These are phyloP conservation scores for Congeria kusceri DNA, from an alignment of 2,888 invertebrate species.

Conservation along the genomic window DNA sequence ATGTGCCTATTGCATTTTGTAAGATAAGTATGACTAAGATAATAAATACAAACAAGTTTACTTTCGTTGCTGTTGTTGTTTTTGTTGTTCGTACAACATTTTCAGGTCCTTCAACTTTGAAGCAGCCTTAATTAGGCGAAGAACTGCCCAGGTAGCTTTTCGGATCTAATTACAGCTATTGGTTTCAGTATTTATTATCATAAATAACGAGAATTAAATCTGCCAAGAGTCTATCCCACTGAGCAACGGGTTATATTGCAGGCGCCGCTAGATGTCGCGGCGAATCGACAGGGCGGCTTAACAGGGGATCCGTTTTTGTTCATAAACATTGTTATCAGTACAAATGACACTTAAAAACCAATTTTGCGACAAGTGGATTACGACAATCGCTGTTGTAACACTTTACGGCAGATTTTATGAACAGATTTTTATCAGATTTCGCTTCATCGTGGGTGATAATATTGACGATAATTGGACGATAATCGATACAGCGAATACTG, in stretches of 20 bases:
- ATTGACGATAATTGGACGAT: too few species aligned
- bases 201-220: background rate
- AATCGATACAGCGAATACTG: too few species aligned
- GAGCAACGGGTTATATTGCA: conserved; percentile 5
- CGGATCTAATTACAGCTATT: too few species aligned
- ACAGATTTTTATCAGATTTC: conserved; percentile 32
- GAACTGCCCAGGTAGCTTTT: too few species aligned
- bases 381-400: background rate
- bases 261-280: conserved; percentile 3
- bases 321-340: conserved; percentile 35
- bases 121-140: too few species aligned
- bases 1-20: too few species aligned
- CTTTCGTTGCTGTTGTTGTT: too few species aligned
- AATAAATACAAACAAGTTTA: too few species aligned
- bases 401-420: conserved; percentile 24
- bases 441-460: too few species aligned
- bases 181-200: background rate
- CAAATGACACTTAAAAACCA: conserved; percentile 46
- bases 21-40: too few species aligned
- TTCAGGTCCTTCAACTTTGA: too few species aligned
- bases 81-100: too few species aligned
- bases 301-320: conserved; percentile 14
- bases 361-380: conserved; percentile 59
- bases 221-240: background rate
- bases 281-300: conserved; percentile 40